Evolutionary conservation across 2,888 invertebrate genomes (phyloP).

Genomic region (Macaria notata): DNA sequence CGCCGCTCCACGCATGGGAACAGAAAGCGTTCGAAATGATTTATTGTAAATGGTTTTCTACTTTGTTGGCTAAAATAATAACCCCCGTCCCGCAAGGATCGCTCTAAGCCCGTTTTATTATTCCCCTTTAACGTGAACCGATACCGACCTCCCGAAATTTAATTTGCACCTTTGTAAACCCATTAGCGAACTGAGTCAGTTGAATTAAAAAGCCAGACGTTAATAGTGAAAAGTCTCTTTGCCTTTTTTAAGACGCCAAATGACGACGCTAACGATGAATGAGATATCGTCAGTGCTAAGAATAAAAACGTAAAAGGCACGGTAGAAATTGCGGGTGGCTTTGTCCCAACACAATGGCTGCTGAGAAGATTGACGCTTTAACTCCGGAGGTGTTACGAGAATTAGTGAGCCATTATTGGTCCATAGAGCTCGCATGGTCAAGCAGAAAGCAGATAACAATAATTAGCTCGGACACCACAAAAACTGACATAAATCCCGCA

Average conservation of each 20-base stretch:
- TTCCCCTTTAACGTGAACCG: slow-evolving; percentile 64
- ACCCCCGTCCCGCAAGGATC: slow-evolving; percentile 61
- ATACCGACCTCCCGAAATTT: slow-evolving; percentile 52
- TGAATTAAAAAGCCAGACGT: slow-evolving; percentile 13
- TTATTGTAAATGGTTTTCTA: slow-evolving; percentile 83
- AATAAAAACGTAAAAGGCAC: slow-evolving; percentile 72
- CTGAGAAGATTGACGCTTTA: slow-evolving; percentile 69
- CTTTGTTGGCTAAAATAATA: slow-evolving; percentile 83
- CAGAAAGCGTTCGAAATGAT: slow-evolving; percentile 82
- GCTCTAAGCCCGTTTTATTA: slow-evolving; percentile 78
- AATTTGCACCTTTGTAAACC: slow-evolving; percentile 65
- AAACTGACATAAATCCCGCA: slow-evolving; percentile 82
- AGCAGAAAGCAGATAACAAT: slow-evolving; percentile 79
- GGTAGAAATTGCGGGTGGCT: slow-evolving; percentile 76
- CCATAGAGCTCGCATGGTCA: slow-evolving; percentile 73
- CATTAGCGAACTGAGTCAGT: slow-evolving; percentile 41
- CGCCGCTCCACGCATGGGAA: slow-evolving; percentile 74
- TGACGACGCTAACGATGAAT: slow-evolving; percentile 58
- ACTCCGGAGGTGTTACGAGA: slow-evolving; percentile 77
- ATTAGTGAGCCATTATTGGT: slow-evolving; percentile 79
- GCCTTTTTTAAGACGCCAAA: slow-evolving; percentile 38
- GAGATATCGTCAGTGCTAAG: slow-evolving; percentile 68
- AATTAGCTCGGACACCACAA: slow-evolving; percentile 77
- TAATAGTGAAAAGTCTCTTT: slow-evolving; percentile 35
- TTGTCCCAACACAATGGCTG: slow-evolving; percentile 68